Conservation (phyloP, 2,888 invertebrate genomes). For the Anodontia alba region DNA sequence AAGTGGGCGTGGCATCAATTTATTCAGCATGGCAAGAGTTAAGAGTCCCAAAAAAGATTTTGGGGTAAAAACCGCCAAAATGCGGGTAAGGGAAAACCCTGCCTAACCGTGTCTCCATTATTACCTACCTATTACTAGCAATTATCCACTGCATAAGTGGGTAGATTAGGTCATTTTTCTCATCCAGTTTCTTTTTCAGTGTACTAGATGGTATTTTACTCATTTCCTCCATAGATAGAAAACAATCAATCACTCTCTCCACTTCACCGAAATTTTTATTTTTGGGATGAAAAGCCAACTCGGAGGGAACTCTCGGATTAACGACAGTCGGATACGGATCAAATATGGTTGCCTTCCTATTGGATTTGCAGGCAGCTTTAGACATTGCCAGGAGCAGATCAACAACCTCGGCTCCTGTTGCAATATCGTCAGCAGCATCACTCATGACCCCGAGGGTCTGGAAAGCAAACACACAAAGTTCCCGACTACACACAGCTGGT, state of each 20-base stretch:
- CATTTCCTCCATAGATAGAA: constrained; percentile 75
- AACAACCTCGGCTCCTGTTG: constrained; percentile 80
- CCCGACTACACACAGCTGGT: constrained; percentile 80
- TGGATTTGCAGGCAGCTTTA: constrained; percentile 73
- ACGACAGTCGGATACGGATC: constrained; percentile 81
- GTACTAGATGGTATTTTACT: constrained; percentile 50
- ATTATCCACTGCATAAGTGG: constrained; percentile 83
- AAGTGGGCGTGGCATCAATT: no score
- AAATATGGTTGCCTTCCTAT: constrained; percentile 74
- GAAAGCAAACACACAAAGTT: constrained; percentile 82
- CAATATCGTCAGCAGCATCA: constrained; percentile 79
- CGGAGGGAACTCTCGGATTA: constrained; percentile 71
- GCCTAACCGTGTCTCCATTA: no score
- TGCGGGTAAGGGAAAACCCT: no score
- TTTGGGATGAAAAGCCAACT: constrained; percentile 78
- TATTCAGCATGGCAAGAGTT: no score
- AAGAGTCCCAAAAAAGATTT: no score
- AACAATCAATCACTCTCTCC: constrained; percentile 58
- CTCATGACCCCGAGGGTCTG: constrained; percentile 82
- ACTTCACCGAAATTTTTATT: constrained; percentile 72
- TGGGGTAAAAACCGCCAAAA: no score
- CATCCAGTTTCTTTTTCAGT: constrained; percentile 72
- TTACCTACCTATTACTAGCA: constrained; percentile 80
- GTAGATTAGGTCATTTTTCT: constrained; percentile 69
- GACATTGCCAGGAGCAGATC: constrained; percentile 81